A percentile compares a stretch with the other conserved stretches of the same genome.
These are phyloP conservation scores for Zootermopsis nevadensis DNA, from an alignment of 2,888 invertebrate species.

Conservation along the genomic window DNA sequence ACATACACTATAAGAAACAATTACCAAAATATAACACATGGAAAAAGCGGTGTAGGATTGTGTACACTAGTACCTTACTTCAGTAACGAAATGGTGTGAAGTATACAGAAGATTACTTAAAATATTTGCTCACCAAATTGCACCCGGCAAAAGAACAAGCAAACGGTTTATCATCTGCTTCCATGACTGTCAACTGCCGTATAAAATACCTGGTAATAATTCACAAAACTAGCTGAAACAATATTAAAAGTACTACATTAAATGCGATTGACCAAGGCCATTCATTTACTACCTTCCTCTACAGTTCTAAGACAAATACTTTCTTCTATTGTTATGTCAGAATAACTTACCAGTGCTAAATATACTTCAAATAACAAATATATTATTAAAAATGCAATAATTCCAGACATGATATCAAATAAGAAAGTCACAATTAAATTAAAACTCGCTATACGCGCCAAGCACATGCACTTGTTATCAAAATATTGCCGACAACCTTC, in stretches of 20 bases:
- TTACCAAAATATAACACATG: too few species aligned
- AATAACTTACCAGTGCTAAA: background rate
- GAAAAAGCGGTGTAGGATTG: too few species aligned
- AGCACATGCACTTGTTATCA: conserved; percentile 19
- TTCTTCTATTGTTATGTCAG: background rate
- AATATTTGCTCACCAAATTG: conserved; percentile 68
- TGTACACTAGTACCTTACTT: too few species aligned
- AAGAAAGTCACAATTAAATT: background rate
- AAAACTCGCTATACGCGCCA: background rate
- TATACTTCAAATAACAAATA: background rate
- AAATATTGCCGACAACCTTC: background rate
- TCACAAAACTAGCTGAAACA: conserved; percentile 31
- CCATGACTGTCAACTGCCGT: conserved; percentile 41
- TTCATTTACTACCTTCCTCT: background rate
- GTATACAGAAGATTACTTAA: too few species aligned
- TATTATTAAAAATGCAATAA: background rate
- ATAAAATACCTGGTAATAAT: background rate
- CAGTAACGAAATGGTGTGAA: too few species aligned
- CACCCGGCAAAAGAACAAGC: conserved; percentile 77
- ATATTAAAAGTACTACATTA: conserved; percentile 32
- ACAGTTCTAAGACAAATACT: background rate
- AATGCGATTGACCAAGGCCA: background rate
- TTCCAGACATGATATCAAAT: background rate
- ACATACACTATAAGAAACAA: too few species aligned
- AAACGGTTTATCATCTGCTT: conserved; percentile 71